phyloP scores from a whole-genome alignment of 1,140 invertebrate species.

The honey bee (Apis mellifera) region Amel_HAv3.1 CM009945.2:7031501-7032000 shows the following conservation, averaged over 20 bases:
- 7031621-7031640: background rate
- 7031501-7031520: background rate
- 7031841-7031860: slow-evolving; percentile 1
- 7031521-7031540: slow-evolving; percentile 21
- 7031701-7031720: background rate
- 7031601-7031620: background rate
- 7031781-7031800: slow-evolving; percentile 16
- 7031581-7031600: background rate
- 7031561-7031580: background rate
- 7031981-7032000: slow-evolving; percentile 51
- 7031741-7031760: background rate
- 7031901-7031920: slow-evolving; percentile 60
- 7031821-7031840: slow-evolving; percentile 15
- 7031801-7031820: slow-evolving; percentile 34
- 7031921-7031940: slow-evolving; percentile 46
- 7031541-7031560: slow-evolving; percentile 15
- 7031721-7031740: slow-evolving; percentile 27
- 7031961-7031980: slow-evolving; percentile 55
- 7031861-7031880: background rate
- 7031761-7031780: slow-evolving; percentile 27
- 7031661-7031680: slow-evolving; percentile 6
- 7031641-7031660: background rate
- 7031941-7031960: slow-evolving; percentile 53
- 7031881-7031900: slow-evolving; percentile 53
- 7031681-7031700: background rate